phyloP scores from a whole-genome alignment of 2,888 invertebrate species.

The Cordilura impudica region DNA sequence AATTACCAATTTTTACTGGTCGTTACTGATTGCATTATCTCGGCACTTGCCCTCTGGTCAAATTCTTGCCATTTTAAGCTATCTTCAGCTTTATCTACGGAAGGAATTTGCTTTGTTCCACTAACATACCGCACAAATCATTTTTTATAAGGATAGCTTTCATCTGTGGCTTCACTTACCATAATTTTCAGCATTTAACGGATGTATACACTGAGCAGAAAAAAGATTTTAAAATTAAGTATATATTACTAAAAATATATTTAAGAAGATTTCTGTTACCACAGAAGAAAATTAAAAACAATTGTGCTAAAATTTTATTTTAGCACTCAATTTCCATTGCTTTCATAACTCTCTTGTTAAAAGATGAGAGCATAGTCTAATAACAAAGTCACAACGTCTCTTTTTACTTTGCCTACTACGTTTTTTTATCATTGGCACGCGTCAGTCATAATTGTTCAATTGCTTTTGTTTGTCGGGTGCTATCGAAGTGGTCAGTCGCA shows the following conservation, averaged over 20 bases:
- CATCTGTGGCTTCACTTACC: no score
- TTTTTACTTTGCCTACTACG: not conserved
- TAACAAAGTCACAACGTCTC: not conserved
- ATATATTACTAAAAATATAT: not conserved
- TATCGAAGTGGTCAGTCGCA: slow-evolving; percentile 18
- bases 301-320: not conserved
- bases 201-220: not conserved
- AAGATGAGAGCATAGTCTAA: not conserved
- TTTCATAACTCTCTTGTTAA: not conserved
- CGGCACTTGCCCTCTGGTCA: no score
- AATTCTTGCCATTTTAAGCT: no score
- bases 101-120: no score
- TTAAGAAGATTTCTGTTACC: not conserved
- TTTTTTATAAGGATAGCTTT: no score
- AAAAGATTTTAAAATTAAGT: not conserved
- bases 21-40: no score
- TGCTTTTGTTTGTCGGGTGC: no score
- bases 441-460: no score
- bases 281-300: not conserved
- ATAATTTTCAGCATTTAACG: no score
- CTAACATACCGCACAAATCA: no score
- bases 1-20: no score
- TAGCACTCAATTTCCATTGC: not conserved
- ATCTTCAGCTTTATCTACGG: no score
- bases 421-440: not conserved